These are phyloP conservation scores for Drosophila paracracens DNA, from an alignment of 2,888 invertebrate species.

Conservation along the genomic window DNA sequence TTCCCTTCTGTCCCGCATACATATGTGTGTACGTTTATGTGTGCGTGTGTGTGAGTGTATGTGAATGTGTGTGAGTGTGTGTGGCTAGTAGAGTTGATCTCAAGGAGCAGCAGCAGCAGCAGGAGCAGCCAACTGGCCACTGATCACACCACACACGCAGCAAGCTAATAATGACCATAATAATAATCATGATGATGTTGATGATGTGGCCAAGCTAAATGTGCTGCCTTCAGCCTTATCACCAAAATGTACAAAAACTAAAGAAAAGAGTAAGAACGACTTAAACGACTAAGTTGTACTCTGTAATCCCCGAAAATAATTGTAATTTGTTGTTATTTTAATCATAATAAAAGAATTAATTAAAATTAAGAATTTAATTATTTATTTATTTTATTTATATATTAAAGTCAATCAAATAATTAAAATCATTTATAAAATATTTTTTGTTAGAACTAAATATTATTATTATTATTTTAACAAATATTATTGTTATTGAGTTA, in stretches of 20 bases:
- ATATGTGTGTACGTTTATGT: slow-evolving; percentile 26
- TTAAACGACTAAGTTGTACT: neutral
- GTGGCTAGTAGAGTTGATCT: slow-evolving; percentile 46
- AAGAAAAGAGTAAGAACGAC: neutral
- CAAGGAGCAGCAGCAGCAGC: slow-evolving; percentile 43
- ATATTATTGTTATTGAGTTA: neutral
- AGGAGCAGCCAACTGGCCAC: slow-evolving; percentile 54
- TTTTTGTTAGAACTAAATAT: neutral
- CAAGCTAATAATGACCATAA: slow-evolving; percentile 53
- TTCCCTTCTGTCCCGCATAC: slow-evolving; percentile 3
- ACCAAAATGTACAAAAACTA: slow-evolving; percentile 26
- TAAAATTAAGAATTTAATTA: neutral
- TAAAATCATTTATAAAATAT: no score
- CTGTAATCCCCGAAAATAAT: neutral
- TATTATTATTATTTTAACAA: neutral
- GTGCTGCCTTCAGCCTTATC: slow-evolving; percentile 42
- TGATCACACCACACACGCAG: slow-evolving; percentile 77
- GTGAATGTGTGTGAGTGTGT: slow-evolving; percentile 26
- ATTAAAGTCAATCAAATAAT: neutral
- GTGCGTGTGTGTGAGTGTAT: slow-evolving; percentile 19
- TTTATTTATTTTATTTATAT: neutral
- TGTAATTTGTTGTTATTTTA: neutral
- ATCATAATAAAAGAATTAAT: neutral
- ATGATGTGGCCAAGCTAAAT: slow-evolving; percentile 27
- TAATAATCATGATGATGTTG: slow-evolving; percentile 35